Base-by-base conservation (phyloP, 2,113 vertebrate species). In the Myotis lucifugus region DNA sequence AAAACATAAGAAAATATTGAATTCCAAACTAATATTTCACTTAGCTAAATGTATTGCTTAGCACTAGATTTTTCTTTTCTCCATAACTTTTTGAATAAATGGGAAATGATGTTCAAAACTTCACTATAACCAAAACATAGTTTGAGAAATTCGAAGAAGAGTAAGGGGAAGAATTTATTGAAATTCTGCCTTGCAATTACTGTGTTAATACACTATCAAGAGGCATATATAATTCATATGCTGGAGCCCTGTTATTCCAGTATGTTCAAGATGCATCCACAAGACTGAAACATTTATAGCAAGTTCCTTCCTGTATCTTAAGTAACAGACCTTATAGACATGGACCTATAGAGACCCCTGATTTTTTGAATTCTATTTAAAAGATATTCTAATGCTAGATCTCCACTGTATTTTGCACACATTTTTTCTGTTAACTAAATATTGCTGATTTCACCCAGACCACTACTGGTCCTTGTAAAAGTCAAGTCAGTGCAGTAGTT, bases 161-260 rank as follows among this genome's bases (percentile, higher is more conserved):
- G 34, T 32, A 82, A 74, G 10, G 34, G n/a, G 50, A 48, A 29
- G 4, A 76, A 87, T 72, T 82, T 74, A 48, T 67, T 85, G 66
- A 95, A 91, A 93, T 87, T 70, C 48, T 84, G 0, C 50, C 27
- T 95, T 79, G 37, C 46, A 79, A 87, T 90, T 84, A 77, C 56
- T 81, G 34, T 96, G 34, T 40, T 95, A 88, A 90, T 85, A 73
- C 5, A 70, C 40, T 86, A 79, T 86, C 52, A 82, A 69, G 67
- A 93, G 56, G 42, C 40, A 95, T 95, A 72, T 95, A 40, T 95
- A 95, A 93, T 93, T 96, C 59, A 70, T 92, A 69, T 72, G 27
- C 34, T 61, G 2, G 40, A 85, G 21, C 1, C 12, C 78, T 90
- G 34, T 61, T 81, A 29, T 78, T 87, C 37, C 66, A 72, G n/a